Percentiles rank a stretch among this genome's conserved stretches.
These are phyloP conservation scores for Oncorhynchus nerka DNA, from an alignment of 2,113 vertebrate genomes.

Conservation along the genomic window DNA sequence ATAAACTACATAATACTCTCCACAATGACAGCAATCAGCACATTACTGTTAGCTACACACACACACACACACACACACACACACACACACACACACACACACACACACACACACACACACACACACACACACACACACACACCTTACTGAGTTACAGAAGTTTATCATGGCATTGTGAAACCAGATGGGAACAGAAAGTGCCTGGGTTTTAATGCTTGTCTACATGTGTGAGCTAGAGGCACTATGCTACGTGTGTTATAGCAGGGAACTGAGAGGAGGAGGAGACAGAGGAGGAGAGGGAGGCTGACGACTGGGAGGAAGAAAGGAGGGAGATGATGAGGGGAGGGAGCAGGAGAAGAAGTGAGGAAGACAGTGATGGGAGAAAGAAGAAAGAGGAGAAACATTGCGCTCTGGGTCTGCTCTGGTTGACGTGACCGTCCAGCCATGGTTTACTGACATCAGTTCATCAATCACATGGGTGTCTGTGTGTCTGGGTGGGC, in stretches of 20 bases:
- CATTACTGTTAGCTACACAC: slow-evolving; percentile 26
- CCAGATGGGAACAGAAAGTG: slow-evolving; percentile 43
- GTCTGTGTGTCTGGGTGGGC: slow-evolving; percentile 60
- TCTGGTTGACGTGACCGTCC: slow-evolving; percentile 48
- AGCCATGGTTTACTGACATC: slow-evolving; percentile 45
- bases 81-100: slow-evolving; percentile 9
- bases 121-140: too few species aligned
- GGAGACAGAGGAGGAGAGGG: slow-evolving; percentile 1
- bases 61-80: slow-evolving; percentile 6
- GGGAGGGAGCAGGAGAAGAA: background rate
- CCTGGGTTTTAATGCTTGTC: slow-evolving; percentile 32
- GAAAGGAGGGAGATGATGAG: background rate
- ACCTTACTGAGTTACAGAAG: background rate
- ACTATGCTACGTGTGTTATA: slow-evolving; percentile 51
- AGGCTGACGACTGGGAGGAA: background rate
- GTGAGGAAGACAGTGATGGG: slow-evolving; percentile 4
- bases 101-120: slow-evolving; percentile 34
- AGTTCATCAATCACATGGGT: slow-evolving; percentile 70
- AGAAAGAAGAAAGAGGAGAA: background rate
- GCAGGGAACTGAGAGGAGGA: slow-evolving; percentile 40
- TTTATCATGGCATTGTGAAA: slow-evolving; percentile 52
- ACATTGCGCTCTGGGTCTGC: slow-evolving; percentile 25
- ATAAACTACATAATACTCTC: slow-evolving; percentile 14
- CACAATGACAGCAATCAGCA: slow-evolving; percentile 39
- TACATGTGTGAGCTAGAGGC: slow-evolving; percentile 47